These are phyloP conservation scores for Enteromius treurensis DNA, from an alignment of 2,797 vertebrate genomes.

Conservation along the genomic window DNA sequence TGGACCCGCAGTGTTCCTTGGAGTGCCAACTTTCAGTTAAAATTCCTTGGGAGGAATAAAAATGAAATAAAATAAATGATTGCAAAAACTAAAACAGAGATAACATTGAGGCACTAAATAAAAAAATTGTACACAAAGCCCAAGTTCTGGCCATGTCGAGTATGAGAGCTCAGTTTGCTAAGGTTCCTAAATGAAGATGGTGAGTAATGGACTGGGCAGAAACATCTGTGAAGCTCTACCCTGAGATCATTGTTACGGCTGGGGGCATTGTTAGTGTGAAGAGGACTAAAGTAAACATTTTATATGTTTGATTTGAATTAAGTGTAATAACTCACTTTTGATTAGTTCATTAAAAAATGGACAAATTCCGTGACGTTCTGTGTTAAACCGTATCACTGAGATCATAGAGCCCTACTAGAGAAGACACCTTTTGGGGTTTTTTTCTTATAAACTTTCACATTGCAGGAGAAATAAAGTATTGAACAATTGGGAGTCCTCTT, in stretches of 20 bases:
- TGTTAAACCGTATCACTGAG: neutral
- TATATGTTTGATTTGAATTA: neutral
- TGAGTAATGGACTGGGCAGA: constrained; percentile 42
- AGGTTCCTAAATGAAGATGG: constrained; percentile 44
- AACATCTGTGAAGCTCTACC: constrained; percentile 47
- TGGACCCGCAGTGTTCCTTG: neutral
- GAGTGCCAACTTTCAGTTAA: neutral
- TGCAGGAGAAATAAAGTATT: too few relatives aligned
- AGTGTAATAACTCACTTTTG: too few relatives aligned
- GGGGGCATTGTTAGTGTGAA: constrained; percentile 51
- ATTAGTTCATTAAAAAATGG: too few relatives aligned
- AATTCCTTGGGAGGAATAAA: neutral
- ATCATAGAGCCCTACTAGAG: neutral
- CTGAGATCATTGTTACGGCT: constrained; percentile 39
- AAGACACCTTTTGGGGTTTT: too few relatives aligned
- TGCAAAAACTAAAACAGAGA: neutral
- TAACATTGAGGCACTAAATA: constrained; percentile 12
- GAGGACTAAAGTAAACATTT: constrained; percentile 31
- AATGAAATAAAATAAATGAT: neutral
- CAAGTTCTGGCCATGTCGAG: neutral
- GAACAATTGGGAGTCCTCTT: neutral
- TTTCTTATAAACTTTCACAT: too few relatives aligned
- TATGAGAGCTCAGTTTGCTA: constrained; percentile 6
- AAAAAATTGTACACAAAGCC: constrained; percentile 22
- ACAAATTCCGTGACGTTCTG: too few relatives aligned